Evolutionary conservation across 1,140 invertebrate species (phyloP), one percentile per base, ranked within the genome.

Genomic region (Anthonomus grandis): DNA sequence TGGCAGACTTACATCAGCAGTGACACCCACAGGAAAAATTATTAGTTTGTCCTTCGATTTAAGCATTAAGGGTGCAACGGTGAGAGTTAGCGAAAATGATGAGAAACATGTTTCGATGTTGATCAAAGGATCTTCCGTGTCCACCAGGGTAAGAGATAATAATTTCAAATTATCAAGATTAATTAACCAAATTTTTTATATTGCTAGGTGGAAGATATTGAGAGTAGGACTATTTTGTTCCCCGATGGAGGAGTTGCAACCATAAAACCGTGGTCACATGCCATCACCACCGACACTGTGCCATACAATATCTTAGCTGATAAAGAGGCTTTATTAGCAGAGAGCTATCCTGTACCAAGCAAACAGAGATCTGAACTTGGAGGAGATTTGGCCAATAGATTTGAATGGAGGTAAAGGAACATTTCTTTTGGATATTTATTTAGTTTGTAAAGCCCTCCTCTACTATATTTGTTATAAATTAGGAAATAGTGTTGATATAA

Each of bases 21-120:
- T 96, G 0, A 94, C 92, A 4, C 94, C 95, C 0, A 97, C 93
- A 18, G 95, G 93, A 1, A 86, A 91, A 76, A 85, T 93, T 1
- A 89, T 93, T 27, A 86, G 84, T 39, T 72, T 96, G 0, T 85
- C 85, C 1, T 95, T 95, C 67, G 91, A 95, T 73, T 74, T 95
- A 13, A 93, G 89, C 67, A 73, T 91, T 1, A 91, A 93, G 76
- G 92, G 92, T 2, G 91, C 93, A 0, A 86, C 87, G 10, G 91
- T 95, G 0, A 86, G 86, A 65, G 85, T 95, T 0, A 86, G 83
- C 1, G 83, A 92, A 70, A 91, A 94, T 69, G 86, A 87, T 39
- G 82, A 85, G 27, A 87, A 88, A 65, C 87, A 91, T 0, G 79
- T 89, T 4, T 87, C 87, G 0, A 87, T 95, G 79, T 71, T 93